Percentiles rank a stretch among this genome's conserved stretches.
Evolutionary conservation across 2,797 vertebrate genomes (phyloP).

Genomic region (Aeoliscus strigatus): DNA sequence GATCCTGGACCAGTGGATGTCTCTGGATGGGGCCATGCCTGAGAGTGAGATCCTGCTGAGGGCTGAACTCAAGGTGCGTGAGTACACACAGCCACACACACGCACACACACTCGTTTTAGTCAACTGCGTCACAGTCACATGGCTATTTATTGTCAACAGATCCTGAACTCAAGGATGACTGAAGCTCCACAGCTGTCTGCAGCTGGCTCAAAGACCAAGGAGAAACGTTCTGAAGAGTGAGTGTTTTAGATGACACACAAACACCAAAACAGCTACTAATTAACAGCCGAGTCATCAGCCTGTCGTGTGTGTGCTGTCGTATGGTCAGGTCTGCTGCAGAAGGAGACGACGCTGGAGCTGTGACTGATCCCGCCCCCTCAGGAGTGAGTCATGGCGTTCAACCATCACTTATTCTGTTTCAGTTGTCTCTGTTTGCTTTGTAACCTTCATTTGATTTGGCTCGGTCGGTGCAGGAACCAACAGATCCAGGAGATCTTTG

Average conservation of each 20-base stretch:
- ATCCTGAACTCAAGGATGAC: constrained; percentile 70
- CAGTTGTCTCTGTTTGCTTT: constrained; percentile 5
- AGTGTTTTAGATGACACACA: constrained; percentile 24
- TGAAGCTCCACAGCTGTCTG: constrained; percentile 39
- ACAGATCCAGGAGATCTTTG: constrained; percentile 8
- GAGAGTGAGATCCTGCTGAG: constrained; percentile 81
- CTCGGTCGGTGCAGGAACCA: constrained; percentile 36
- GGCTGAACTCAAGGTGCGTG: constrained; percentile 80
- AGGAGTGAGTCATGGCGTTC: constrained; percentile 41
- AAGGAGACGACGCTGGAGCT: constrained; percentile 3
- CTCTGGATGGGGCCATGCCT: constrained; percentile 68
- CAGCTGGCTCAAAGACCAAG: constrained; percentile 23
- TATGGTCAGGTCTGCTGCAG: constrained; percentile 32
- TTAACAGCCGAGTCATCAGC: no score
- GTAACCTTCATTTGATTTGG: constrained; percentile 6
- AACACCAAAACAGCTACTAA: no score
- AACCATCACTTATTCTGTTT: not conserved
- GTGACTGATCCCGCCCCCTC: constrained; percentile 18
- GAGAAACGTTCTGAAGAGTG: constrained; percentile 51
- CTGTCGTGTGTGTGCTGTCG: constrained; percentile 31
- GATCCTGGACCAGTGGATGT: constrained; percentile 81
- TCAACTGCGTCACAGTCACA: not conserved
- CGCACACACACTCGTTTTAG: not conserved
- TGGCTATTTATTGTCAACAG: constrained; percentile 41
- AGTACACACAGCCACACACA: not conserved